Evolutionary conservation across 2,888 invertebrate species (phyloP), one percentile per base, ranked within the genome.

Genomic region (Chloromyia formosa): DNA sequence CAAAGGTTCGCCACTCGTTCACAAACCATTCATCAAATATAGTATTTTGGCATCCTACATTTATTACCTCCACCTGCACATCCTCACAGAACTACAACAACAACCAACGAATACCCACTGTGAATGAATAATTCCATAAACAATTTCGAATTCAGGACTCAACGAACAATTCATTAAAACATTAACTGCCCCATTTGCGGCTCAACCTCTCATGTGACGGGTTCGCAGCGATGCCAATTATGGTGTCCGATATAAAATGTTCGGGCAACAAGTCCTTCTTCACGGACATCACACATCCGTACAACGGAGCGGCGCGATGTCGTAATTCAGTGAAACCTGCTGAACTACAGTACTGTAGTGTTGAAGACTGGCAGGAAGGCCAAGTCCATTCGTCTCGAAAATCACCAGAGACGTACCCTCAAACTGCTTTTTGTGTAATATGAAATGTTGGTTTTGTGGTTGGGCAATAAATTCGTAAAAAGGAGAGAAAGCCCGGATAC

Each of bases 121-220:
- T 35, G 27, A 35, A 35, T 35, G 27, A 42, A 42, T 20, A 64
- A 64, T 23, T 7, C 18, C 62, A 64, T 64, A 64, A 64, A 64
- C 62, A 64, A 64, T 64, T 64, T 40, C 62, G 20, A 16, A 64
- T 40, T 42, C 62, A 64, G 18, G 20, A 64, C 62, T 40, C 62
- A 64, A 35, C 40, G 62, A 20, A 18, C 62, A 16, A 64, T 64
- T 64, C 62, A 64, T 64, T 64, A 64, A 64, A 64, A 64, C 62
- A 64, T 64, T 64, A 64, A 64, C 62, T 35, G 62, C 62, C 20
- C 62, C 40, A 64, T 64, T 64, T 64, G 62, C 62, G 62, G 42
- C 40, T 35, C 42, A 40, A 40, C 42, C 42, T 64, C 62, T 16
- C 62, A 23, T 64, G 42, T 23, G 62, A 42, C 62, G 18, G 62